Percentiles rank a stretch among this genome's conserved stretches.
Evolutionary conservation across 2,797 vertebrate species (phyloP).

Genomic region (Harpagifer antarcticus): DNA sequence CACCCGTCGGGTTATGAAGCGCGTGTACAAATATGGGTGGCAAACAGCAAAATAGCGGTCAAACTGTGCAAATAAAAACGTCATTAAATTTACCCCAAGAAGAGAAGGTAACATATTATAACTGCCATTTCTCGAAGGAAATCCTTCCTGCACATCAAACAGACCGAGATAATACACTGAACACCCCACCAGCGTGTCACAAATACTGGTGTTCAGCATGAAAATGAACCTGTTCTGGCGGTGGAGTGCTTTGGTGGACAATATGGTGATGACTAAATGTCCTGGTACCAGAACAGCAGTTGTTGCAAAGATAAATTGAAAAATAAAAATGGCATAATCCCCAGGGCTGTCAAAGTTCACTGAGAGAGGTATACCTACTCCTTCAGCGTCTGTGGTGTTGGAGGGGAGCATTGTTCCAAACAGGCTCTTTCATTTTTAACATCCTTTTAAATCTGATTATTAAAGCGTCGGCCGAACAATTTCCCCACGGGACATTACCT

Average conservation of each 20-base stretch:
- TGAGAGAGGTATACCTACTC: conserved; percentile 60
- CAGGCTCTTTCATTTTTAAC: background rate
- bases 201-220: conserved; percentile 83
- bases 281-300: conserved; percentile 66
- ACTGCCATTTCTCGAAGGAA: conserved; percentile 63
- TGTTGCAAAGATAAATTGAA: conserved; percentile 79
- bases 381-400: conserved; percentile 48
- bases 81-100: conserved; percentile 64
- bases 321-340: conserved; percentile 78
- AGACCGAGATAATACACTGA: conserved; percentile 68
- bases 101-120: conserved; percentile 48
- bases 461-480: background rate
- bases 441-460: background rate
- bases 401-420: conserved; percentile 49
- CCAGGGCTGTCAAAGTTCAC: conserved; percentile 76
- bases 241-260: conserved; percentile 66
- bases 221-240: conserved; percentile 84
- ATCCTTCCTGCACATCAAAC: conserved; percentile 75
- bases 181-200: conserved; percentile 65
- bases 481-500: background rate
- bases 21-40: conserved; percentile 40
- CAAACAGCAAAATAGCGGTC: conserved; percentile 70
- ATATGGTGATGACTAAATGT: conserved; percentile 69
- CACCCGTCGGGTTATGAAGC: background rate
- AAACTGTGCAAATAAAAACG: conserved; percentile 76